A percentile compares a stretch with the other conserved stretches of the same genome.
phyloP scores from a whole-genome alignment of 2,888 invertebrate species.

The Elegia similella region DNA sequence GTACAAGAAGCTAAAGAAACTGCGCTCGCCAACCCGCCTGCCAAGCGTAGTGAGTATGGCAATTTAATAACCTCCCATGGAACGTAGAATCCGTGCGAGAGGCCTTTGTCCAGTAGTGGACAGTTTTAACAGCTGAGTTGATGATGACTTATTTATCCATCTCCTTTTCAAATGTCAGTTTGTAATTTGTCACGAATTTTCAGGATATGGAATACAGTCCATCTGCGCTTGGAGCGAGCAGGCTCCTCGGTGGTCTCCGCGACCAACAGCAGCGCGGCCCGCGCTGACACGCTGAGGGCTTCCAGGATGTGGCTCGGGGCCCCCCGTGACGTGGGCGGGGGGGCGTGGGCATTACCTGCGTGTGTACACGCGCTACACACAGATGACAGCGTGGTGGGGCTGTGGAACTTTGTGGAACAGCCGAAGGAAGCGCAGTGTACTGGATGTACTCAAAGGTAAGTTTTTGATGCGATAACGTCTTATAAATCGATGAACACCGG shows the following conservation, averaged over 20 bases:
- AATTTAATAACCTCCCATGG: too few species aligned
- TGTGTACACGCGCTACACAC: constrained; percentile 91
- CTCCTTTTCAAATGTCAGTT: too few species aligned
- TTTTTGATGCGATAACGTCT: background rate
- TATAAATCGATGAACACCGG: too few species aligned
- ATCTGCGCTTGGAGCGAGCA: constrained; percentile 82
- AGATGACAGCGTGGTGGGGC: constrained; percentile 89
- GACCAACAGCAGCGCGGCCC: constrained; percentile 45
- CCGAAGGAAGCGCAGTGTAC: constrained; percentile 85
- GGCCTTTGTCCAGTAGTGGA: too few species aligned
- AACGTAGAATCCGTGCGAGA: too few species aligned
- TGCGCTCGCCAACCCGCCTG: too few species aligned
- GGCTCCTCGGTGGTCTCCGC: constrained; percentile 41
- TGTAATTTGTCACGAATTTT: too few species aligned
- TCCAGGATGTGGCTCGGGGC: constrained; percentile 64
- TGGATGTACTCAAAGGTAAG: constrained; percentile 89
- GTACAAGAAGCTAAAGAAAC: too few species aligned
- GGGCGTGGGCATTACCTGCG: constrained; percentile 82
- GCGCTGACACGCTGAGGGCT: constrained; percentile 50
- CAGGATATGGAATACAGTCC: constrained; percentile 86
- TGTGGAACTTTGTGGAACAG: constrained; percentile 92
- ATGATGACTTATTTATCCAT: too few species aligned
- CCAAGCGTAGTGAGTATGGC: too few species aligned
- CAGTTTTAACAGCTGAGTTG: too few species aligned
- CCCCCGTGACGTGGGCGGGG: constrained; percentile 38